Base-by-base conservation (phyloP, 2,888 invertebrate genomes). In the Hirtodrosophila cameraria region DNA sequence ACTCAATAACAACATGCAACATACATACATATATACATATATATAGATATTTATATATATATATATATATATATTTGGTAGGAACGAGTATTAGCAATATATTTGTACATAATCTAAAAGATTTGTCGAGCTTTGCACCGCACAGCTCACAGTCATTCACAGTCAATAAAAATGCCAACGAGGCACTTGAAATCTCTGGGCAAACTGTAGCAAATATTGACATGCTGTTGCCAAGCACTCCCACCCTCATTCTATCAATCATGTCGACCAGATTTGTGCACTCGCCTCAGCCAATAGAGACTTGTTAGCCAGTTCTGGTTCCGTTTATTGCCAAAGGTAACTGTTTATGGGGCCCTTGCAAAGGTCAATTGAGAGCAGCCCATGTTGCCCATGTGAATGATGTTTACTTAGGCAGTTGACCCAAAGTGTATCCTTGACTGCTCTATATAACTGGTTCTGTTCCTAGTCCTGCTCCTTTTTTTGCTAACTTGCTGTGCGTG, bases 281-380 rank as follows among this genome's bases (percentile, higher is more conserved):
- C 12, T 28, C 15, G 28, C 6, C 30, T n/a, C 9, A 30, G 35
- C 45, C 8, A 39, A 36, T 52, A 5, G 38, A 25, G 30, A 38
- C 36, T n/a, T 43, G 31, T 41, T 35, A 60, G 38, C 23, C 66
- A 53, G 15, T 42, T 50, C 28, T 25, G 60, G 18, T 23, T 28
- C 18, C 15, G 62, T 67, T 54, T 55, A 62, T 46, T 41, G 42
- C 50, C 20, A 33, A 49, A 75, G 68, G 87, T 86, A 76, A 62
- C 66, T 46, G 59, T 55, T 80, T 72, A 71, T 80, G 73, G 43
- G 27, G n/a, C n/a, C n/a, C n/a, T 49, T 53, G 46, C 45, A 72
- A 55, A 62, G 86, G 86, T 78, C 84, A 76, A 86, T 84, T 67
- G 77, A 43, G 73, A 63, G 42, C 72, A 45, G 59, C 27, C 27